Evolutionary conservation across 92 coral and sea anemone genomes (phyloP), one percentile per base, ranked within the genome.

Genomic region (Ricordea florida): DNA sequence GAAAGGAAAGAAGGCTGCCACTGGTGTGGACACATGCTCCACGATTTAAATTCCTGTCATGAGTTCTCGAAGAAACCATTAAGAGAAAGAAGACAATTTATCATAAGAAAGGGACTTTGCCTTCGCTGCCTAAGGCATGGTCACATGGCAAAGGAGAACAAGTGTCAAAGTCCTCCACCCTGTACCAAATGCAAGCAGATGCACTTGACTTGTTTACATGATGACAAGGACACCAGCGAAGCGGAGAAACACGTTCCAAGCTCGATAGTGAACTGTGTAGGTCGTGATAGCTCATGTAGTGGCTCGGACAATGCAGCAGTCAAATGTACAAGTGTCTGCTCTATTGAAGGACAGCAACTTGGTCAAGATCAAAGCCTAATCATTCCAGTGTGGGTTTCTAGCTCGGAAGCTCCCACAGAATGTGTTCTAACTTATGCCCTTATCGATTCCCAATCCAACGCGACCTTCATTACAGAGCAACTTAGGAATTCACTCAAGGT

Each of bases 101-200:
- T 77, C 5, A 62, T 84, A 9, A 77, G 74, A 33, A 62, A 52
- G 60, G 84, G 89, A 69, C 71, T 76, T 28, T 84, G 89, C 27
- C 65, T 84, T 22, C 43, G 59, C 0, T 84, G 81, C 28, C 33
- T 68, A 11, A 42, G 32, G 7, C 80, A 84, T 16, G 92, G 86
- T n/a, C 78, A 83, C 61, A 58, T 83, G 58, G 38, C 93, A 8
- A 87, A 56, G 37, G 41, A 57, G 23, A 68, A 72, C 29, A 79
- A 75, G 51, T 78, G 90, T 48, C 52, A 42, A 53, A 75, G 48
- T 21, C 43, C 35, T 1, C 70, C 48, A 6, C 56, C 61, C 6
- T 83, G 89, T 44, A 49, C 46, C 6, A 61, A 34, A 16, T 88
- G 89, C 43, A 61, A 65, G 0, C 65, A 43, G 68, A 28, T 41